Evolutionary conservation across 2,888 invertebrate species (phyloP).

Genomic region (Poecilus cupreus): DNA sequence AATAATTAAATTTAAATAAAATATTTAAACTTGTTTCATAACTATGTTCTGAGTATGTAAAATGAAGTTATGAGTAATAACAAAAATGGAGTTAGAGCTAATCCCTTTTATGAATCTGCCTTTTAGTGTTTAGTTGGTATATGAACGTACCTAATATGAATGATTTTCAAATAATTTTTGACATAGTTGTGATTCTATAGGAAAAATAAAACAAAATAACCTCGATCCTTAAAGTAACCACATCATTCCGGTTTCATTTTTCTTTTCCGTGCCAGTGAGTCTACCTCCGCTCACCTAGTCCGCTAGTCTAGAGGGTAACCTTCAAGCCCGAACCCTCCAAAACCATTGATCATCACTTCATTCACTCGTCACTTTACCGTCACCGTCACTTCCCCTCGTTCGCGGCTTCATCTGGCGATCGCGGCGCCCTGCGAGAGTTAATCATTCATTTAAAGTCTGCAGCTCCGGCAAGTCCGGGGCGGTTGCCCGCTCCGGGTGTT

Average conservation of each 20-base stretch:
- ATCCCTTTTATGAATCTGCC: no score
- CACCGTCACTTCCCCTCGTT: neutral
- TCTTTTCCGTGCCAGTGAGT: neutral
- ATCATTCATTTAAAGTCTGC: slow-evolving; percentile 47
- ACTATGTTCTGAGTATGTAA: no score
- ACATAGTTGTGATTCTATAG: no score
- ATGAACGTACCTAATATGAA: no score
- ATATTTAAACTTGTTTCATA: no score
- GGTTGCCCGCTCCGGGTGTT: neutral
- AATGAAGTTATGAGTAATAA: no score
- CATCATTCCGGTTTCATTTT: neutral
- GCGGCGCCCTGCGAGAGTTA: slow-evolving; percentile 3
- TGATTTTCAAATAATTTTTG: neutral
- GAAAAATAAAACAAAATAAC: no score
- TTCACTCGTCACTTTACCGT: neutral
- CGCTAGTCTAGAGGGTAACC: neutral
- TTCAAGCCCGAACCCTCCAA: neutral
- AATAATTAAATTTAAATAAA: no score
- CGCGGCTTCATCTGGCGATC: neutral
- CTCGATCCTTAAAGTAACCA: no score
- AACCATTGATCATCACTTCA: slow-evolving; percentile 23
- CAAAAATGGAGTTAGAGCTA: no score
- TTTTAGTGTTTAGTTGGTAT: no score
- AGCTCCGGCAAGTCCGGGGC: neutral
- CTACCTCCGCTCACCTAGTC: no score